Evolutionary conservation across 1,140 invertebrate genomes (phyloP), one percentile per base, ranked within the genome.

Genomic region (Drosophila eugracilis): DNA sequence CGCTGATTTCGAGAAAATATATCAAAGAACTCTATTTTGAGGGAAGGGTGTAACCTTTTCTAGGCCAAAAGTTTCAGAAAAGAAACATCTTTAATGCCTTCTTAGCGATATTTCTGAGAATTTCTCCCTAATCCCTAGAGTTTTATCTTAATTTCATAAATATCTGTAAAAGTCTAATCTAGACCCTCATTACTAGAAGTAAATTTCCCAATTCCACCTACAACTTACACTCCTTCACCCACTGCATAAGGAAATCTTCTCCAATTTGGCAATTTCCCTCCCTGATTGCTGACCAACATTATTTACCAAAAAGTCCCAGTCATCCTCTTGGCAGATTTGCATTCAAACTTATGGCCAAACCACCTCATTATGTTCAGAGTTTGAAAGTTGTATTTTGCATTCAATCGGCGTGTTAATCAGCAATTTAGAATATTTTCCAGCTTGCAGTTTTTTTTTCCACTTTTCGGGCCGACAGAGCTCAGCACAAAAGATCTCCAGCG

Each of bases 371-470:
- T 74, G 48, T 36, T 28, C 22, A 28, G n/a, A n/a, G 47, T 28
- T 37, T 5, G 24, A 70, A 48, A 55, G 48, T 30, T 54, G 34
- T 37, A 44, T 28, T 50, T 30, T 32, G 30, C 63, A 73, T 32
- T 39, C 42, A 39, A 63, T 69, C 39, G 32, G 78, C 83, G 81
- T 86, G 81, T 88, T 86, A 88, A 86, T 86, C 81, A 86, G 83
- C 83, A 86, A 86, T 86, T 86, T 86, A 86, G 81, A 86, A 86
- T 78, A 88, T 83, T 88, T 86, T 66, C 49, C 42, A 22, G 30
- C 58, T 36, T 41, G 41, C 75, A 59, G 53, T 44, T 63, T 42
- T 36, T 54, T 63, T 62, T 42, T 14, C 26, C 26, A n/a, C n/a
- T 5, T 14, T 53, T 44, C 12, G 59, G 47, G 30, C 12, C 42